Evolutionary conservation across 2,888 invertebrate genomes (phyloP), one percentile per base, ranked within the genome.

Genomic region (Zonitis immaculata): DNA sequence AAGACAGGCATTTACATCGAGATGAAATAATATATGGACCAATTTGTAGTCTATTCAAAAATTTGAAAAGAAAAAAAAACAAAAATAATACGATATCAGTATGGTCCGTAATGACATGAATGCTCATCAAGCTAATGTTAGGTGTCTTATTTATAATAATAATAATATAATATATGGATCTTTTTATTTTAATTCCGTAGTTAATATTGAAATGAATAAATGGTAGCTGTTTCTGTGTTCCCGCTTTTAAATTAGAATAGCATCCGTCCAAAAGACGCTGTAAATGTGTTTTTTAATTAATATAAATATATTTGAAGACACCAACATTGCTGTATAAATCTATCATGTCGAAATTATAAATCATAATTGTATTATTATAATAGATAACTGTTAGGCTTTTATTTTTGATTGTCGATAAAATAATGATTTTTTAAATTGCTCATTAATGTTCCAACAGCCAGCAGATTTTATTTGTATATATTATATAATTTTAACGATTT

Each of bases 201-300:
- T n/a, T 18, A 6, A 61, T 59, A 54, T 50, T 58, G 56, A 52
- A 57, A 43, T 51, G 51, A 50, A 43, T 51, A 51, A 50, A 54
- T 52, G 48, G 54, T 57, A 53, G 57, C 62, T 52, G 55, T 54
- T 66, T 39, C 39, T 39, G 20, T 39, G 18, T 39, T 39, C 7
- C 57, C 61, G 64, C 66, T 67, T 66, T 51, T 64, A 62, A 60
- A 61, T 63, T 68, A 67, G 69, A 66, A 64, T 70, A 69, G 72
- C 66, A 69, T 72, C 72, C 71, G 72, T 72, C 72, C 72, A 72
- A 66, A 66, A 60, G 66, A 58, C 62, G 58, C 59, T 54, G 49
- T 57, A 52, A 54, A 39, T 39, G 39, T 39, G 3, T 3, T 11
- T 39, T 18, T 20, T 8, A 8, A 18, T 39, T 44, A 22, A 51